Evolutionary conservation across 2,797 vertebrate species (phyloP), one percentile per base, ranked within the genome.

Genomic region (Enteromius radiatus): DNA sequence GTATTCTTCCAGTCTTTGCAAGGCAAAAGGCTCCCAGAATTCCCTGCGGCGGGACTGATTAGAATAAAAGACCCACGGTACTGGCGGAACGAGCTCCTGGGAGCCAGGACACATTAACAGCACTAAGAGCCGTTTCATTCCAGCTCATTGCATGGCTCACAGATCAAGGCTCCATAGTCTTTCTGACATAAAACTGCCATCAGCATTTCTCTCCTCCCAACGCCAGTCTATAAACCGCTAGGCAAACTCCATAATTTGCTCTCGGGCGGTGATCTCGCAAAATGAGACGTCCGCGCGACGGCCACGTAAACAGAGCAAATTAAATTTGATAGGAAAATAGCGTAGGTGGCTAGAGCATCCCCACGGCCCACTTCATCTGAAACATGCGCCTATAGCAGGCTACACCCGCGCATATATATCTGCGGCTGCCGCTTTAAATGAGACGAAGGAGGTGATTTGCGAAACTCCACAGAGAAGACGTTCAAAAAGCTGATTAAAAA

Each of bases 401-500:
- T 19, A 71, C 67, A 41, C 83, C 54, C 75, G 76, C 56, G 79
- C 87, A 88, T 88, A 89, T 88, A 92, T 77, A 80, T 84, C 69
- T 54, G 49, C 5, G 0, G 64, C 68, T 56, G 19, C 86, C 85
- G 88, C 91, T 91, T 91, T 84, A 87, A 90, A 91, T 88, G 84
- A 91, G 87, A 92, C 88, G 89, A 89, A 88, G 88, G 86, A 90
- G 89, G 89, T 91, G 87, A 93, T 93, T 92, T 91, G 88, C 87
- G 88, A 91, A 93, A 54, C 86, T 84, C 87, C 86, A 90, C 89
- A 86, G 86, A 86, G 90, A 88, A 90, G 85, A 87, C 67, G 86
- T 90, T 92, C 84, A 81, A 82, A 87, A 52, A 81, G 17, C 15
- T 41, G 41, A 85, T 86, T 87, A 75, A 89, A 87, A 88, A 87